Evolutionary conservation across 1,140 invertebrate genomes (phyloP), one percentile per base, ranked within the genome.

Genomic region (Pogonomyrmex californicus): DNA sequence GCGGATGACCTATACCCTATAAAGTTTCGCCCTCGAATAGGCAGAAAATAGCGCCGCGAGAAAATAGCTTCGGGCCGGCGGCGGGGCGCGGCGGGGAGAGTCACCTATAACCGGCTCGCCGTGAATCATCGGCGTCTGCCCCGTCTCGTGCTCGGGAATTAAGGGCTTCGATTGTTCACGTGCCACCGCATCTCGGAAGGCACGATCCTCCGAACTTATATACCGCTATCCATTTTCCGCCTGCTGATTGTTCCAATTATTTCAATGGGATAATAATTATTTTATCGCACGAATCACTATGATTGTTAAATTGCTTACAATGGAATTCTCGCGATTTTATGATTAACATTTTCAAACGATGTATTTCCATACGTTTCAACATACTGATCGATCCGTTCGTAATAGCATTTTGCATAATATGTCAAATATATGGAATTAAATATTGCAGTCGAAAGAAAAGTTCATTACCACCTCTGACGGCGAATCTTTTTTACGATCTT

Each of bases 51-150:
- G 63, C 82, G 47, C 63, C 63, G 63, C 77, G 77, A 78, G 76
- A 78, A 66, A 78, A 78, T 63, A 65, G 76, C 60, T 88, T 86
- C 86, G 85, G 85, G 90, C 68, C 62, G 85, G 85, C 62, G 85
- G 85, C 77, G 85, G 88, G 30, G 10, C 75, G 65, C 77, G 44
- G 49, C 70, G 76, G 17, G 70, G 58, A 60, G 73, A 85, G 78
- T 82, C 68, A 90, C 86, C 73, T 70, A 82, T 90, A 87, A 88
- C 88, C 54, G 54, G 86, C 79, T 71, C 82, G 88, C 90, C 85
- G 92, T 91, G 92, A 93, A 93, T 93, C 92, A 93, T 91, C 70
- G 73, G 60, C 63, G 85, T 88, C 87, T 88, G 88, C 83, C 23
- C 23, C 82, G 71, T 68, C 41, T 49, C 65, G 78, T 87, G 85